phyloP scores from a whole-genome alignment of 2,113 vertebrate genomes.

The Caranx melampygus region DNA sequence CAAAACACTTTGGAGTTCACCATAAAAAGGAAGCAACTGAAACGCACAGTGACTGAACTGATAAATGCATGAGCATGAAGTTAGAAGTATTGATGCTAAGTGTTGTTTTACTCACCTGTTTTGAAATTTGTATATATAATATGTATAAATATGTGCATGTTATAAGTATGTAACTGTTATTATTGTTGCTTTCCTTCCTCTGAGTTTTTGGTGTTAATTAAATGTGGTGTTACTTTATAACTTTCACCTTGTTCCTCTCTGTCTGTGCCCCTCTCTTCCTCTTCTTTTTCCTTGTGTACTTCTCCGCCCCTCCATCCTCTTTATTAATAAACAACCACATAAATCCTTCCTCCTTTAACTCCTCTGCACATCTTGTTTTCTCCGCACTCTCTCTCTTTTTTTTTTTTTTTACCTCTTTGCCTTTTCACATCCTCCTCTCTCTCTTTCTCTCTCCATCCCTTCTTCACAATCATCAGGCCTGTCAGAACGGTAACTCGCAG shows the following conservation, averaged over 20 bases:
- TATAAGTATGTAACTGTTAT: conserved; percentile 7
- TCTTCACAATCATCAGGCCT: conserved; percentile 72
- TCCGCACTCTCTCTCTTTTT: neutral
- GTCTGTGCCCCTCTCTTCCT: conserved; percentile 1
- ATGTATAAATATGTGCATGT: neutral
- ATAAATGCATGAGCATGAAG: neutral
- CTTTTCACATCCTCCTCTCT: neutral
- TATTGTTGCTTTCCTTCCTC: conserved; percentile 11
- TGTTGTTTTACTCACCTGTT: neutral
- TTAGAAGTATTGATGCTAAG: neutral
- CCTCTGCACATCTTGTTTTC: neutral
- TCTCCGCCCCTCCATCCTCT: neutral
- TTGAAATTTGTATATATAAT: neutral
- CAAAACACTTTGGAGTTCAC: too few relatives aligned
- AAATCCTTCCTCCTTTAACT: neutral
- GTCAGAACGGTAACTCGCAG: conserved; percentile 91
- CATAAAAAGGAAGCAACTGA: too few relatives aligned
- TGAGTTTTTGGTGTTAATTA: conserved; percentile 72
- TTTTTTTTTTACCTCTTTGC: neutral
- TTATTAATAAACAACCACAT: conserved; percentile 33
- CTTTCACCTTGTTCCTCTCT: conserved; percentile 38
- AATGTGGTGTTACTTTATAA: conserved; percentile 51
- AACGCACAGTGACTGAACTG: too few relatives aligned
- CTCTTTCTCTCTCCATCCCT: neutral
- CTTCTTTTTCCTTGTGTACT: conserved; percentile 1